Percentiles rank a stretch among this genome's conserved stretches.
These are phyloP conservation scores for Hylomyscus alleni DNA, from an alignment of 2,797 vertebrate genomes.

Conservation along the genomic window DNA sequence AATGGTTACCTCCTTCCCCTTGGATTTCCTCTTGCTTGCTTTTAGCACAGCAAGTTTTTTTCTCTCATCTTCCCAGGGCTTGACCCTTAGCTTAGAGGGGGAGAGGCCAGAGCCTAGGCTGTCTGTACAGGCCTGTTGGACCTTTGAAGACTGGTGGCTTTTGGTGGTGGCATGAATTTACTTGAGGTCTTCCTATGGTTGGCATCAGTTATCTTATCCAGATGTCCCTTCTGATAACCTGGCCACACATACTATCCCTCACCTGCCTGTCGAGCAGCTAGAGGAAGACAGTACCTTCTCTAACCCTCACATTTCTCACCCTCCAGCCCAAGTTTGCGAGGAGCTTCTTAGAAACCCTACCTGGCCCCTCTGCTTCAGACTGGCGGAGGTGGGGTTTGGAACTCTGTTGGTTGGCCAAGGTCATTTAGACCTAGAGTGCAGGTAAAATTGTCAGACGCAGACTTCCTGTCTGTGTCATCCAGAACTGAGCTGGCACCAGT, in stretches of 20 bases:
- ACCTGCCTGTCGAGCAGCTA: background rate
- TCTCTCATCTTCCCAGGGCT: background rate
- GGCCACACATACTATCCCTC: background rate
- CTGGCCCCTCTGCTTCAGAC: background rate
- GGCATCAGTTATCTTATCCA: background rate
- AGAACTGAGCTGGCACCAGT: slow-evolving; percentile 5
- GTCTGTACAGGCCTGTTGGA: background rate
- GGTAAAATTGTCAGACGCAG: background rate
- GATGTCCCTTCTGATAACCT: background rate
- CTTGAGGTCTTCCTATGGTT: background rate
- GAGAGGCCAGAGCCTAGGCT: background rate
- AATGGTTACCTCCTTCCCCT: background rate
- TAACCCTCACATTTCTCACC: background rate
- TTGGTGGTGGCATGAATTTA: background rate
- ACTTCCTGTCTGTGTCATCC: background rate
- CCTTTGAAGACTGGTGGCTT: background rate
- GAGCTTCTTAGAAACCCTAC: background rate
- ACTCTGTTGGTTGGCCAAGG: background rate
- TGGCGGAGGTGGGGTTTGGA: background rate
- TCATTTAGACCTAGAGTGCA: background rate
- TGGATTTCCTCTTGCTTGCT: background rate
- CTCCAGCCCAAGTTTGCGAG: background rate
- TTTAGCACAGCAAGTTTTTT: background rate
- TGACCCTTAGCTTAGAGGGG: background rate
- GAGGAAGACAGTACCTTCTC: background rate